Evolutionary conservation across 1,140 invertebrate genomes (phyloP), one percentile per base, ranked within the genome.

Genomic region (Drosophila pandora): DNA sequence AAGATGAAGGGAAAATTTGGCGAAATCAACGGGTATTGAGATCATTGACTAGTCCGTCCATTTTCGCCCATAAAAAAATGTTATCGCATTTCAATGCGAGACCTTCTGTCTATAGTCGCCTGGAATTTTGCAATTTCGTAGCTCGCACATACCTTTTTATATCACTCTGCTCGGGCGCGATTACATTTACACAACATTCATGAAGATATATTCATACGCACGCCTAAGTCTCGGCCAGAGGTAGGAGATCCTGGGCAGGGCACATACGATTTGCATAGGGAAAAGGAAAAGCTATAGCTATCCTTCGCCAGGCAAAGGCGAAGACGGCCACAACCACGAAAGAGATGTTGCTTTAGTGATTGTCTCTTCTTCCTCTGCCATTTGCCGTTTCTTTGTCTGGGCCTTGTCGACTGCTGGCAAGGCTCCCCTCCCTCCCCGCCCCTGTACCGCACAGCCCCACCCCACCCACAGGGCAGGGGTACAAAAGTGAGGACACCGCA

Each of bases 211-310:
- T 82, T 83, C 79, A 79, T 83, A 82, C 70, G 79, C 79, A 82
- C 74, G 79, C 75, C 70, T 79, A 79, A 77, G 57, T 3, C 34
- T 32, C 10, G 34, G 34, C 34, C 34, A 37, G 34, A 37, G 34
- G 9, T 10, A 12, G 34, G 34, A 10, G 34, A 37, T 37, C 34
- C 34, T 37, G 34, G 41, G 55, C 41, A 48, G n/a, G 50, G 50
- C 72, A 72, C 72, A 84, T 84, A 60, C 71, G 62, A 84, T 84
- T 84, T 84, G 76, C 81, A 84, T 84, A 79, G 72, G 68, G 59
- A 83, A 84, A 79, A 54, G 39, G 50, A 68, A 84, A 71, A 65
- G 60, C 80, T 68, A 6, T 28, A 28, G 25, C 3, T 6, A 28
- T 28, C 25, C 25, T 28, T 28, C 25, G 25, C 13, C 32, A 21